Evolutionary conservation across 2,113 vertebrate genomes (phyloP), one percentile per base, ranked within the genome.

Genomic region (Corythaixoides concolor): DNA sequence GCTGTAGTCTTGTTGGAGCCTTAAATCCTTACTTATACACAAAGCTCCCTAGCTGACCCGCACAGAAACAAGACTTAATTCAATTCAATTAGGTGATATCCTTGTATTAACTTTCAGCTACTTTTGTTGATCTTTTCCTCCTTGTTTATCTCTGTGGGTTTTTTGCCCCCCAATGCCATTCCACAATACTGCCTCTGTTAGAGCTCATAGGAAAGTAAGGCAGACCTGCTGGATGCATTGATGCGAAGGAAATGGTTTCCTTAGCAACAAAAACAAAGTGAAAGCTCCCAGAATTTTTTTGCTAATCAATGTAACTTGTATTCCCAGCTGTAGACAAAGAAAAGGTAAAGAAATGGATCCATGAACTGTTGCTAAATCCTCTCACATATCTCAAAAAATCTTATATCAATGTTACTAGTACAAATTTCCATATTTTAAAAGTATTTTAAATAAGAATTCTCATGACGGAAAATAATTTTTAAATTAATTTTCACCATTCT

Each of bases 191-290:
- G 59, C 37, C 64, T 98, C 96, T 98, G 97, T 98, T 95, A 93
- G 33, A 89, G 53, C 37, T 85, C 80, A 45, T 47, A 56, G 69
- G 62, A 96, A 97, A 94, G 88, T 86, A 93, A 97, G 85, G 70
- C 41, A 94, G 49, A 75, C 75, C 86, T 95, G 32, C 88, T 92
- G 70, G 64, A 97, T 92, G 87, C 95, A 95, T 49, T 93, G 96
- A 95, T 96, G 93, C 72, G 93, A 94, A 96, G 95, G 90, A 98
- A 98, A 94, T 96, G 81, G 91, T 96, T 96, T 96, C 96, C 94
- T 68, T 97, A 91, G 94, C 88, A 98, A 98, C 85, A 97, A 91
- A 98, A 97, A 90, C 67, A 95, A 96, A 83, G 75, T 56, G 9
- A 97, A 96, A 94, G 75, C 63, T 97, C 80, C 81, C 72, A 91